Conservation (phyloP, 2,888 invertebrate species). For the Thecocarcelia acutangulata region DNA sequence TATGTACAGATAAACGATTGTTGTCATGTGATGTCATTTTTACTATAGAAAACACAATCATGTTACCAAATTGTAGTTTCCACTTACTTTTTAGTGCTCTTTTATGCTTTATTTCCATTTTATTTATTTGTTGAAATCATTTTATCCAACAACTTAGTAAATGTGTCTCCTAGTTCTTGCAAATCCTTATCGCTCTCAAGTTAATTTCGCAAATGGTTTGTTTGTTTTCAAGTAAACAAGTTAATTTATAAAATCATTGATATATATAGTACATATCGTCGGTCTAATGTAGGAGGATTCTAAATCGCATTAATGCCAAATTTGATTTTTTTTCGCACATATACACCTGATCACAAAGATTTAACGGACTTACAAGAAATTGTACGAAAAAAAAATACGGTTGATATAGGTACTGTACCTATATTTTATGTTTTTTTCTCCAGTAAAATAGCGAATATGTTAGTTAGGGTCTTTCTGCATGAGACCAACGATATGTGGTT, state of each 20-base stretch:
- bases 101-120: conserved; percentile 44
- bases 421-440: too few relatives aligned
- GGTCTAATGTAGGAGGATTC: too few relatives aligned
- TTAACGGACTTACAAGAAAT: too few relatives aligned
- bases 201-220: conserved; percentile 10
- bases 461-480: too few relatives aligned
- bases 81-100: conserved; percentile 23
- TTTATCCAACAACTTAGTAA: conserved; percentile 3
- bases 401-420: too few relatives aligned
- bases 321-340: too few relatives aligned
- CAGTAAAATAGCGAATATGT: too few relatives aligned
- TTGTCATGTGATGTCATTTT: conserved; percentile 59
- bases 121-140: conserved; percentile 25
- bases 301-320: too few relatives aligned
- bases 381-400: neutral
- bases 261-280: too few relatives aligned
- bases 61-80: conserved; percentile 7
- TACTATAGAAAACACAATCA: conserved; percentile 11
- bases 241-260: conserved; percentile 1
- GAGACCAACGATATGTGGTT: too few relatives aligned
- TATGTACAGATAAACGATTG: neutral
- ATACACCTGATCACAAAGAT: too few relatives aligned
- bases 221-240: conserved; percentile 19
- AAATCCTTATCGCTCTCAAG: conserved; percentile 1
- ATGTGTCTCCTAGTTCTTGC: conserved; percentile 14